Conservation (phyloP, 2,113 vertebrate genomes). For the Mobula hypostoma region DNA sequence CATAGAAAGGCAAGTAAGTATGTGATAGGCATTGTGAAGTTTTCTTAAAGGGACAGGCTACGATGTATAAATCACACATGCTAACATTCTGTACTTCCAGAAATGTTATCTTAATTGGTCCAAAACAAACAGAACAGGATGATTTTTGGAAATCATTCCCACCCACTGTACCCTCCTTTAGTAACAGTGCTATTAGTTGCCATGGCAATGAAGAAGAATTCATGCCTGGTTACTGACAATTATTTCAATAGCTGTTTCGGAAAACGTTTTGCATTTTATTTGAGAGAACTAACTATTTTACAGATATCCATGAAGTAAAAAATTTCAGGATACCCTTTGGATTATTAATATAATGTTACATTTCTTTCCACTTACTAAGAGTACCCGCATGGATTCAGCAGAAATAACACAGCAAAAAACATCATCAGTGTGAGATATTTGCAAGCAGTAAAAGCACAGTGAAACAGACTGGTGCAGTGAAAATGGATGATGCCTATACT, state of each 20-base stretch:
- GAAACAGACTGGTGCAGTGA: slow-evolving; percentile 21
- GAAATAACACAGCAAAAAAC: not conserved
- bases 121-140: not conserved
- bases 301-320: not conserved
- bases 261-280: slow-evolving; percentile 21
- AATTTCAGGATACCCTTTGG: not conserved
- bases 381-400: not conserved
- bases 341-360: slow-evolving; percentile 8
- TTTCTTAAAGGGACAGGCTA: slow-evolving; percentile 29
- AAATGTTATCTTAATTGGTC: not conserved
- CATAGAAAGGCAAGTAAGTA: not conserved
- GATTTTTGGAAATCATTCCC: slow-evolving; percentile 18
- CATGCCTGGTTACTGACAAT: slow-evolving; percentile 23
- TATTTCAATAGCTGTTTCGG: slow-evolving; percentile 26
- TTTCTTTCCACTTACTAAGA: slow-evolving; percentile 9
- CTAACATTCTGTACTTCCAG: not conserved
- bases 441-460: slow-evolving; percentile 2
- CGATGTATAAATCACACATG: not conserved
- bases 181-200: slow-evolving; percentile 30
- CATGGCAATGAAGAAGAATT: slow-evolving; percentile 33
- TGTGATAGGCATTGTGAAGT: not conserved
- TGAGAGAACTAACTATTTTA: not conserved
- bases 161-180: slow-evolving; percentile 31
- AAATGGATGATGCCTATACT: slow-evolving; percentile 20
- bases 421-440: not conserved